Conservation (phyloP, 2,888 invertebrate genomes). For the Drosophila leonis region DNA sequence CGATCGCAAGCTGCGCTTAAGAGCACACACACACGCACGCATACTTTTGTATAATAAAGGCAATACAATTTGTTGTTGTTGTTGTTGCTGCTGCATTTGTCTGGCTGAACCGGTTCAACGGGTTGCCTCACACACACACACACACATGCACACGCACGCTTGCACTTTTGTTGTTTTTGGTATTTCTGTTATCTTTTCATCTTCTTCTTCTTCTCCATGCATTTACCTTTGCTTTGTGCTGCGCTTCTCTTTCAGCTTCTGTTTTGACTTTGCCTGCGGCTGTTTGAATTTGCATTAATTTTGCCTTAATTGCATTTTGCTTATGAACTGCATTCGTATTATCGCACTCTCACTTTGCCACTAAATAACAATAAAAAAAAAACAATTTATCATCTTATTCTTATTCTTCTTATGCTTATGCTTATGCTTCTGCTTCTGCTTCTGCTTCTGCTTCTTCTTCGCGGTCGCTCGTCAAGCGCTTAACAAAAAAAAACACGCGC, state of each 20-base stretch:
- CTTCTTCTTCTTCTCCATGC: slow-evolving; percentile 16
- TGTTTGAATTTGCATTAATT: slow-evolving; percentile 21
- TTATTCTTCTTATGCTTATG: too few species aligned
- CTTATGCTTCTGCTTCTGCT: not conserved
- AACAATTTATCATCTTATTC: slow-evolving; percentile 12
- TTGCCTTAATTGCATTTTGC: slow-evolving; percentile 14
- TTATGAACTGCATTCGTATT: slow-evolving; percentile 27
- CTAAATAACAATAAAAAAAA: slow-evolving; percentile 51
- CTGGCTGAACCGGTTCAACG: slow-evolving; percentile 67
- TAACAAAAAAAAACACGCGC: slow-evolving; percentile 46
- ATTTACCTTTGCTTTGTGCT: slow-evolving; percentile 56
- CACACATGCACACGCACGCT: slow-evolving; percentile 22
- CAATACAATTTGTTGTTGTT: slow-evolving; percentile 27
- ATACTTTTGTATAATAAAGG: slow-evolving; percentile 5
- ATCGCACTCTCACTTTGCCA: slow-evolving; percentile 53
- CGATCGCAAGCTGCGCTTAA: slow-evolving; percentile 31
- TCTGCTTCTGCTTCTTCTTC: not conserved
- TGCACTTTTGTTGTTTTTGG: slow-evolving; percentile 44
- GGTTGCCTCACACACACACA: slow-evolving; percentile 51
- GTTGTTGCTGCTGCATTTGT: slow-evolving; percentile 45
- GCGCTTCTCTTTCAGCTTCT: slow-evolving; percentile 36
- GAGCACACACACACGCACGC: slow-evolving; percentile 16
- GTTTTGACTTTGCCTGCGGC: slow-evolving; percentile 48
- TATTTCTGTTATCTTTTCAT: slow-evolving; percentile 33
- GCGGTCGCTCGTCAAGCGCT: not conserved